Base-by-base conservation (phyloP, 2,797 vertebrate genomes). In the Lacerta agilis region DNA sequence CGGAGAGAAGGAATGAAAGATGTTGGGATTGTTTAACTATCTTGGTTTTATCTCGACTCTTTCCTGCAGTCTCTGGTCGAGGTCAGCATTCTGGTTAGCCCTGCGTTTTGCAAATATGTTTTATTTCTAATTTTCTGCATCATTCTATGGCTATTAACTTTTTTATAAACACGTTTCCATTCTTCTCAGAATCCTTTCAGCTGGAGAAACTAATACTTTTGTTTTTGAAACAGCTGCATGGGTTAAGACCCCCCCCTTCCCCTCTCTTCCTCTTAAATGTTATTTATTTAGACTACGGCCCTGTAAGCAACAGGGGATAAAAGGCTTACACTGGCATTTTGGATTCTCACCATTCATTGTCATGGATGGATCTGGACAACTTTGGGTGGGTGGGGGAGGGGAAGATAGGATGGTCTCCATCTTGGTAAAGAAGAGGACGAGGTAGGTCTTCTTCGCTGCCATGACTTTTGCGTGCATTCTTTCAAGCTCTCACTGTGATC, bases 71-170 rank as follows among this genome's bases (percentile, higher is more conserved):
- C 69, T 80, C 87, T 81, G 71, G 41, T 76, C 33, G 33, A 71
- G 71, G 72, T 81, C 83, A 81, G 38, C 43, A 9, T 85, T 86
- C 43, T 81, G 41, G n/a, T 85, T 89, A 80, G 58, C 38, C 15
- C 15, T 67, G n/a, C 55, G 33, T 89, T 89, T 81, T 85, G 75
- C 81, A 82, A 81, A 85, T 76, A 76, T 55, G 29, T 89, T 89
- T 86, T 76, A 85, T 55, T 81, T 89, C 25, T 11, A 81, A 85
- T 41, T 64, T 75, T 67, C 71, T 67, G 25, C 69, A 66, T 49
- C 45, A 41, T 67, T 61, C 71, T 75, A 80, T 66, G 58, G 78
- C 78, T 89, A 64, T 73, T 79, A 85, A 13, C 23, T 7, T 88
- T 88, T 79, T 49, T 80, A 66, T 81, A 86, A 85, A 85, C 83